These are phyloP conservation scores for Fundulus diaphanus DNA, from an alignment of 2,797 vertebrate genomes.

Conservation along the genomic window DNA sequence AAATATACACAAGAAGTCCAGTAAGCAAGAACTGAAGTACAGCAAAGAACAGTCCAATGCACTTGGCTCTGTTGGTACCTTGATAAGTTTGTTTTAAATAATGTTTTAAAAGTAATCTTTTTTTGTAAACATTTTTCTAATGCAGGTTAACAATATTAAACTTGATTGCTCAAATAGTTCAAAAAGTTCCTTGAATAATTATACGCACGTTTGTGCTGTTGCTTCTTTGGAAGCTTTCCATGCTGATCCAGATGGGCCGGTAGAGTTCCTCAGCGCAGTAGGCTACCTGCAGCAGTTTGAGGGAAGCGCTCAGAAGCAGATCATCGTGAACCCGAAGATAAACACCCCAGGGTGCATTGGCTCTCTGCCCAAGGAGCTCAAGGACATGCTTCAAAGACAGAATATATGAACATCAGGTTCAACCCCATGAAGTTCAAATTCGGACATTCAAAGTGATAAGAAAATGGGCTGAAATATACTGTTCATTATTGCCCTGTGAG, in stretches of 20 bases:
- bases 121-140: not conserved
- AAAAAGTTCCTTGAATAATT: not conserved
- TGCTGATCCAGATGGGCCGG: constrained; percentile 4
- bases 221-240: not conserved
- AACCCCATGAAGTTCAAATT: too few relatives aligned
- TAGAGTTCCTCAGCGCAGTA: constrained; percentile 1
- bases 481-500: too few relatives aligned
- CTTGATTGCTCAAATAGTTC: not conserved
- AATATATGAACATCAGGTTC: not conserved
- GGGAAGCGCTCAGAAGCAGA: not conserved
- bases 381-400: not conserved
- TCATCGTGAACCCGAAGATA: not conserved
- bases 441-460: too few relatives aligned
- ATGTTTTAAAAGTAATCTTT: not conserved
- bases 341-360: not conserved
- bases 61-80: not conserved
- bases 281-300: not conserved
- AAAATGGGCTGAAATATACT: too few relatives aligned
- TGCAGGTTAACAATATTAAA: too few relatives aligned
- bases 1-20: not conserved
- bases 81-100: not conserved
- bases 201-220: not conserved
- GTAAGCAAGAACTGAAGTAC: not conserved
- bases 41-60: not conserved
- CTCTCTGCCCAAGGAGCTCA: not conserved